A percentile compares a stretch with the other conserved stretches of the same genome.
phyloP scores from a whole-genome alignment of 2,797 vertebrate species.

The Manis javanica region DNA sequence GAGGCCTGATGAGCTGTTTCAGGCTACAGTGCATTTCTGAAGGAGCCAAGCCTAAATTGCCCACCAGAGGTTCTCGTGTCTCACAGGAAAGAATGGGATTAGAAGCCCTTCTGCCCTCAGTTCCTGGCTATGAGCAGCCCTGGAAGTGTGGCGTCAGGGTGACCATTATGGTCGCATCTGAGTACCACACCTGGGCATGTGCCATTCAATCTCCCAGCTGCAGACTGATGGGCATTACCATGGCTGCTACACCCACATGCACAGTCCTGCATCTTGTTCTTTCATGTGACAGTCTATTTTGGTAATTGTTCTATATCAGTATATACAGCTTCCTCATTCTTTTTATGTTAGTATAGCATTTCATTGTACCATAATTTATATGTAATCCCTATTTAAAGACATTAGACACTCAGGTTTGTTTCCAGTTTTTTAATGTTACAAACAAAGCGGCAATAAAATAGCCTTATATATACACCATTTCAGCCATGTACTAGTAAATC shows the following conservation, averaged over 20 bases:
- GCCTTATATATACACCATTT: not conserved
- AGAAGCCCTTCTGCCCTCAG: not conserved
- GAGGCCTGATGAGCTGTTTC: not conserved
- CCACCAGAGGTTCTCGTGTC: not conserved
- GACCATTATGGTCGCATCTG: not conserved
- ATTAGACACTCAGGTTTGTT: not conserved
- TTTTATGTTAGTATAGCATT: not conserved
- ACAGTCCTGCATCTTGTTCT: not conserved
- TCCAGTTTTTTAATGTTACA: not conserved
- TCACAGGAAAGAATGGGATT: not conserved
- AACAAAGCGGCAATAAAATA: slow-evolving; percentile 18
- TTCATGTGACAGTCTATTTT: not conserved
- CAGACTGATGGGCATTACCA: not conserved
- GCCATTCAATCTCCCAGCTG: not conserved
- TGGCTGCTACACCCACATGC: not conserved
- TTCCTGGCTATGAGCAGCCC: not conserved
- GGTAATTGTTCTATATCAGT: not conserved
- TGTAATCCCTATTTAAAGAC: not conserved
- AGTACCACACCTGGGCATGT: not conserved
- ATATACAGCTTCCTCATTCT: not conserved
- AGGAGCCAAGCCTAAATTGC: not conserved
- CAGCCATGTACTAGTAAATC: not conserved
- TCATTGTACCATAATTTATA: not conserved
- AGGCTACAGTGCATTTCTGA: not conserved
- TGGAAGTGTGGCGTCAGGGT: not conserved